Base-by-base conservation (phyloP, 2,888 invertebrate genomes). In the Syrphus vitripennis region DNA sequence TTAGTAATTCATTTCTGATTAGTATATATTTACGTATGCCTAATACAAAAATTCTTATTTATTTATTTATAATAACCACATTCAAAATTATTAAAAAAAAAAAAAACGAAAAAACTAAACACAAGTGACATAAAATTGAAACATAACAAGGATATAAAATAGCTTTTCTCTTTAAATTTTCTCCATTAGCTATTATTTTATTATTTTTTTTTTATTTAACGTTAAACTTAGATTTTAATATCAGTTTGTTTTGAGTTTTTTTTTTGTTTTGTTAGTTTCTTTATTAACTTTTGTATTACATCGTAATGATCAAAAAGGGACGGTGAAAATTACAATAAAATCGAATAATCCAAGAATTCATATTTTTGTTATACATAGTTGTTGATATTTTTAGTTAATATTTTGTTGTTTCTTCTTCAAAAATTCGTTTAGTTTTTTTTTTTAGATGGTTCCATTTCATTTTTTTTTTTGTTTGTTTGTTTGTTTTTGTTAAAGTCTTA, bases 241-340 rank as follows among this genome's bases (percentile, higher is more conserved):
- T 81, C 80, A 86, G 77, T 78, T 74, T 78, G 40, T 72, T 67
- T 57, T 72, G 16, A 42, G 45, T 77, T 77, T 10, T 21, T 53
- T 69, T 34, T 69, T 65, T 40, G 3, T 42, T 75, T n/a, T 34
- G 34, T 67, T 65, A 48, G 78, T 74, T 70, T 75, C 42, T 72
- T 75, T 29, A 67, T 83, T 57, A 57, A 72, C 76, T 77, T 76
- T 88, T 76, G 79, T 82, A 83, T 86, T 88, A 87, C 80, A 83
- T 88, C 84, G 81, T 88, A 88, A 88, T 88, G 87, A 88, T 90
- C 90, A 91, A 91, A 90, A 90, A 90, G 91, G 91, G 91, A 91
- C 91, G 91, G 91, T 91, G 90, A 91, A 90, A 91, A 91, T 91
- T 91, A 90, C 91, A 91, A 91, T 91, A 91, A 91, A 91, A 91